Evolutionary conservation across 2,797 vertebrate genomes (phyloP).

Genomic region (Prunella strophiata): DNA sequence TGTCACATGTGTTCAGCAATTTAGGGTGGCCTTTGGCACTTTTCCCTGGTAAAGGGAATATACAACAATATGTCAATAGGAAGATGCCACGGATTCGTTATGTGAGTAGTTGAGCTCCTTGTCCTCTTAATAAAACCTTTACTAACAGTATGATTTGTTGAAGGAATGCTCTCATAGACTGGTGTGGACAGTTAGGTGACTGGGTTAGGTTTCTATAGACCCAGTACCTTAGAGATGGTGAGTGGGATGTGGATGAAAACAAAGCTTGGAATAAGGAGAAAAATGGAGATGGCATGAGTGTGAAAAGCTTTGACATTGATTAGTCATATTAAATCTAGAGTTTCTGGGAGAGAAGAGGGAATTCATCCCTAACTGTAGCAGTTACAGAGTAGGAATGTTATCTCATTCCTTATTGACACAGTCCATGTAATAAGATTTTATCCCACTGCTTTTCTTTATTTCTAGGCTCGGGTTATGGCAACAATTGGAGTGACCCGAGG

Average conservation of each 20-base stretch:
- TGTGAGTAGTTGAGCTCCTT: not conserved
- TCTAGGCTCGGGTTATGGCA: slow-evolving; percentile 94
- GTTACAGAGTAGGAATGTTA: not conserved
- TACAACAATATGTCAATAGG: not conserved
- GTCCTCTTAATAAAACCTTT: not conserved
- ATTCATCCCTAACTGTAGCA: not conserved
- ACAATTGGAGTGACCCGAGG: slow-evolving; percentile 97
- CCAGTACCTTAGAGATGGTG: not conserved
- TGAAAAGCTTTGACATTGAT: not conserved
- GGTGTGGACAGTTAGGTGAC: not conserved
- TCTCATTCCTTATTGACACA: not conserved
- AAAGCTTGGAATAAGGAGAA: not conserved
- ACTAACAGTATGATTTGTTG: not conserved
- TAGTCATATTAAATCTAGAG: not conserved
- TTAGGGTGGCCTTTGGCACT: not conserved
- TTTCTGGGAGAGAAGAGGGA: not conserved
- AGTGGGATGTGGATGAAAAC: not conserved
- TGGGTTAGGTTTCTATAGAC: not conserved
- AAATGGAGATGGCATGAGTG: not conserved
- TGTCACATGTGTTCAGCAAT: not conserved
- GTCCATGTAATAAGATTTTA: not conserved
- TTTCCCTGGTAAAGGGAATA: not conserved
- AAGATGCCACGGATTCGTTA: not conserved
- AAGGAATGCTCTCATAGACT: not conserved
- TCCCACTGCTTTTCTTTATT: slow-evolving; percentile 9